A percentile compares a stretch with the other conserved stretches of the same genome.
Evolutionary conservation across 2,888 invertebrate genomes (phyloP).

Genomic region (Drosophila subsilvestris): DNA sequence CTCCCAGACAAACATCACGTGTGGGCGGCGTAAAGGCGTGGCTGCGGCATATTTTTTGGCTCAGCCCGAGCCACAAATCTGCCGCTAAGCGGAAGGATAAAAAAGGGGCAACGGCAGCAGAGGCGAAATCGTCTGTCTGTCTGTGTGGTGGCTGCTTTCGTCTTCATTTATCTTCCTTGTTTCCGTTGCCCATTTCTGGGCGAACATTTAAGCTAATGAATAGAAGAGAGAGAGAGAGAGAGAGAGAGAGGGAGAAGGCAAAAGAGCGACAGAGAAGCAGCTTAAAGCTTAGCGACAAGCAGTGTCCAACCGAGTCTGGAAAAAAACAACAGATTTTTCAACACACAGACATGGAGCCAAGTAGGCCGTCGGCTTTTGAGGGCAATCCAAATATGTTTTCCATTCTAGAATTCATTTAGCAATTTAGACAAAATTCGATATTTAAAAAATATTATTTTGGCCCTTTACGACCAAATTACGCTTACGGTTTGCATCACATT

Average conservation of each 20-base stretch:
- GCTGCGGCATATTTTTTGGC: slow-evolving; percentile 35
- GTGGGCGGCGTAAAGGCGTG: slow-evolving; percentile 27
- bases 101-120: slow-evolving; percentile 13
- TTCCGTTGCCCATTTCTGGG: slow-evolving; percentile 47
- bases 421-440: slow-evolving; percentile 37
- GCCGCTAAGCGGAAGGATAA: slow-evolving; percentile 63
- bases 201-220: slow-evolving; percentile 14
- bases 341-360: background rate
- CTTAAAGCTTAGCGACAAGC: slow-evolving; percentile 17
- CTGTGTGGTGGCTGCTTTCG: slow-evolving; percentile 29
- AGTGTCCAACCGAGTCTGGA: background rate
- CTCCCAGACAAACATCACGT: slow-evolving; percentile 43
- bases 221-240: background rate
- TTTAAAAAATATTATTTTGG: slow-evolving; percentile 39
- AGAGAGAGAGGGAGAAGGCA: background rate
- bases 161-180: slow-evolving; percentile 39
- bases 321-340: background rate
- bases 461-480: slow-evolving; percentile 42
- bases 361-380: background rate
- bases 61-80: slow-evolving; percentile 39
- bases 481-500: slow-evolving; percentile 45
- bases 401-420: background rate
- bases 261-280: background rate
- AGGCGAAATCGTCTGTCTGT: background rate
- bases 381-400: background rate